Conservation (phyloP, 2,113 vertebrate species). For the Gavialis gangeticus region DNA sequence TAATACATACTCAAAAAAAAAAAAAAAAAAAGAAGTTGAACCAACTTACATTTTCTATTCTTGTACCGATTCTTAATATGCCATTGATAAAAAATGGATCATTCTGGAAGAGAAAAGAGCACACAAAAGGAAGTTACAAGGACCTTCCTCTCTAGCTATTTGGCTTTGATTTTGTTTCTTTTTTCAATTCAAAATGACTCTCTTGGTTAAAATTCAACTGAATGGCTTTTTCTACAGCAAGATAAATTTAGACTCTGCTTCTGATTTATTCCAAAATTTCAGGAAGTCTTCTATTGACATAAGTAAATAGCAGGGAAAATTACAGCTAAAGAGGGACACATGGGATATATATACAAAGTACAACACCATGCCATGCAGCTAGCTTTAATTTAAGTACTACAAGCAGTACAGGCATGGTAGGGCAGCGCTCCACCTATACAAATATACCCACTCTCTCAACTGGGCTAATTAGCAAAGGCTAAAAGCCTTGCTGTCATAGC, state of each 20-base stretch:
- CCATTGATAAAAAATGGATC: constrained; percentile 66
- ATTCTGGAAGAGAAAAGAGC: constrained; percentile 61
- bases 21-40: not conserved
- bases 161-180: not conserved
- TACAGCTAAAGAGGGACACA: too few relatives aligned
- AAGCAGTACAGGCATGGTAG: too few relatives aligned
- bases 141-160: not conserved
- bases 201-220: not conserved
- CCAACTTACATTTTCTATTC: constrained; percentile 78
- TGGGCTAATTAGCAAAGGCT: too few relatives aligned
- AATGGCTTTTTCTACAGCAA: not conserved
- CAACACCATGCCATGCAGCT: too few relatives aligned
- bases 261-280: not conserved
- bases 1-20: not conserved
- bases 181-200: not conserved
- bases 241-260: not conserved
- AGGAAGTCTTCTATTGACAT: not conserved
- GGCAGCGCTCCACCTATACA: too few relatives aligned
- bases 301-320: not conserved
- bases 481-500: too few relatives aligned
- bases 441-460: too few relatives aligned
- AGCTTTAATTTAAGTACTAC: too few relatives aligned
- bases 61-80: constrained; percentile 77
- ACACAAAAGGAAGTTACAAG: not conserved
- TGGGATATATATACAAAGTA: too few relatives aligned